Conservation (phyloP, 2,113 vertebrate genomes). For the Misgurnus mizolepis region DNA sequence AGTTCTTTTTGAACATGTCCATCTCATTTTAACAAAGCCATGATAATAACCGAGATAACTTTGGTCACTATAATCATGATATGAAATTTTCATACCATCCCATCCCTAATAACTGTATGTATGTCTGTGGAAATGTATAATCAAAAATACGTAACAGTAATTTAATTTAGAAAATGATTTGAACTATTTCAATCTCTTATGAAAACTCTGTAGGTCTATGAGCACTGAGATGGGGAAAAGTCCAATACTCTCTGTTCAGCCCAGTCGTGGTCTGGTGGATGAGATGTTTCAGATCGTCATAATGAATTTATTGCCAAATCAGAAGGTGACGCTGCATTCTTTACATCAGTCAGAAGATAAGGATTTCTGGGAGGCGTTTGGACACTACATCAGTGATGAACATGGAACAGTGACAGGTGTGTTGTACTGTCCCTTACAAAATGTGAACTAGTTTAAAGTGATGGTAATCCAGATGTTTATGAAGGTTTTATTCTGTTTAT, state of each 20-base stretch:
- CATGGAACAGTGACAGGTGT: constrained; percentile 65
- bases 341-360: constrained; percentile 67
- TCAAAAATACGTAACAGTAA: neutral
- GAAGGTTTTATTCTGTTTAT: too few species aligned
- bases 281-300: constrained; percentile 65
- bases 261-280: constrained; percentile 67
- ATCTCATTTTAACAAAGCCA: too few species aligned
- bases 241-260: constrained; percentile 58
- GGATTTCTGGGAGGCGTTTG: constrained; percentile 73
- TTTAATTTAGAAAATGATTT: neutral
- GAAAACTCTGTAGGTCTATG: constrained; percentile 31
- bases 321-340: constrained; percentile 64
- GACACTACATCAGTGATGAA: constrained; percentile 67
- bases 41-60: too few species aligned
- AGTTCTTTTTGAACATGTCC: too few species aligned
- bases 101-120: too few species aligned
- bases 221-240: neutral
- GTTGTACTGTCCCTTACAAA: neutral
- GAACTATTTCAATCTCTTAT: neutral
- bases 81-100: too few species aligned
- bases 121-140: too few species aligned
- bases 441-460: neutral
- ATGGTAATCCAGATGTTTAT: too few species aligned
- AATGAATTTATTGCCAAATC: constrained; percentile 61
- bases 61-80: too few species aligned